A percentile compares a stretch with the other conserved stretches of the same genome.
Conservation (phyloP, 2,888 invertebrate genomes). For the Miltochrista miniata region DNA sequence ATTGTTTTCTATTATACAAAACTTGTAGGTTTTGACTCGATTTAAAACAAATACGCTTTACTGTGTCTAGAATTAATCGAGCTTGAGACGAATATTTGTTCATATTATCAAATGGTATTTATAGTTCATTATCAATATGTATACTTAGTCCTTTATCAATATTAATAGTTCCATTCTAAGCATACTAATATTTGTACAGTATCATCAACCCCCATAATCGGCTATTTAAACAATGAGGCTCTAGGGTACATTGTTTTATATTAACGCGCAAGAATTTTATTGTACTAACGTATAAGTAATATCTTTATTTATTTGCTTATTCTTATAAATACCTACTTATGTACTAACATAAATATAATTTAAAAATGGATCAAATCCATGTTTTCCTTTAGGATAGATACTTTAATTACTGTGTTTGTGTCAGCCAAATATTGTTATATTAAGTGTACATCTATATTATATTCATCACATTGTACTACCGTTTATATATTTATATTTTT, state of each 20-base stretch:
- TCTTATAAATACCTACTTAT: slow-evolving; percentile 11
- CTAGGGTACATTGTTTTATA: too few relatives aligned
- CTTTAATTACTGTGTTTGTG: slow-evolving; percentile 4
- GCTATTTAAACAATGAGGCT: background rate
- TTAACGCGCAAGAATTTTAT: slow-evolving; percentile 13
- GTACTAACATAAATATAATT: slow-evolving; percentile 24
- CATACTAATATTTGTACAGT: too few relatives aligned
- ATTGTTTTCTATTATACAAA: too few relatives aligned
- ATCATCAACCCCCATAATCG: too few relatives aligned
- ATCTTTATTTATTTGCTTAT: slow-evolving; percentile 23
- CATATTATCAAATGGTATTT: too few relatives aligned
- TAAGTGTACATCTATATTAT: slow-evolving; percentile 1
- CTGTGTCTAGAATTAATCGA: too few relatives aligned
- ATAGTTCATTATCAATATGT: too few relatives aligned
- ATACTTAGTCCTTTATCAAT: too few relatives aligned
- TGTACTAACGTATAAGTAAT: slow-evolving; percentile 15
- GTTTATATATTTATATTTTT: background rate
- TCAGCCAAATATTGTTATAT: background rate
- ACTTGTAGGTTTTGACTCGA: too few relatives aligned
- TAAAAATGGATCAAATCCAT: slow-evolving; percentile 28
- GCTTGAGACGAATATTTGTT: too few relatives aligned
- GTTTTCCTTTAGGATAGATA: slow-evolving; percentile 1
- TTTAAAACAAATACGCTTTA: too few relatives aligned
- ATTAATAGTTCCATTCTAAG: too few relatives aligned
- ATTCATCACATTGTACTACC: slow-evolving; percentile 12